A percentile compares a stretch with the other conserved stretches of the same genome.
These are phyloP conservation scores for Phoebastria nigripes DNA, from an alignment of 2,797 vertebrate species.

Conservation along the genomic window DNA sequence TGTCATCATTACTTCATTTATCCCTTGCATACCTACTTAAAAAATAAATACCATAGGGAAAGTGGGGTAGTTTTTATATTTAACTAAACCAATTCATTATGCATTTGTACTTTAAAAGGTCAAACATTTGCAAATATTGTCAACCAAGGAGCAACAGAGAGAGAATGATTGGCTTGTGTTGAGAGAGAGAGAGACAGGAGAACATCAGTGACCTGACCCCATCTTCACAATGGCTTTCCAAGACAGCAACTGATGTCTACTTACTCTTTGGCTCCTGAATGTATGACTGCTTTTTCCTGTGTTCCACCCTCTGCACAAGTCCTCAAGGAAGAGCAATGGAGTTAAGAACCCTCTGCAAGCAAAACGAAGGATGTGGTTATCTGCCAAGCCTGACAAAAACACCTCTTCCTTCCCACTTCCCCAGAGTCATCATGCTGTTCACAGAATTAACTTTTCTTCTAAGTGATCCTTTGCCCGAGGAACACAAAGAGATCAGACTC, in stretches of 20 bases:
- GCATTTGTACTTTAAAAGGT: background rate
- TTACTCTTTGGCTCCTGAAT: background rate
- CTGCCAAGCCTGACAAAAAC: background rate
- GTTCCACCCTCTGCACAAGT: background rate
- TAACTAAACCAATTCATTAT: background rate
- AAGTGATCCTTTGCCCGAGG: background rate
- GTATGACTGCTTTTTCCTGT: background rate
- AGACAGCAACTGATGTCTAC: background rate
- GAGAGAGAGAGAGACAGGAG: background rate
- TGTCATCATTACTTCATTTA: background rate
- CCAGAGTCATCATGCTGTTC: background rate
- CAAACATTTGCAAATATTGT: background rate
- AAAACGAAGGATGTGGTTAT: background rate
- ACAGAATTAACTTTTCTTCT: background rate
- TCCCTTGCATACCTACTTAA: background rate
- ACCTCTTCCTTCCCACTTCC: background rate
- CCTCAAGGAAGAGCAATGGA: background rate
- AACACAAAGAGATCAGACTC: background rate
- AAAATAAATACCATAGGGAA: background rate
- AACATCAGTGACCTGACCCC: background rate
- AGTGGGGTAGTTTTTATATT: background rate
- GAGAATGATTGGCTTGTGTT: fast-evolving
- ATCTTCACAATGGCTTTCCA: background rate
- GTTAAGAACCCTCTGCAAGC: background rate
- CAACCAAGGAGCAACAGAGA: background rate